These are phyloP conservation scores for Hydra vulgaris DNA, from an alignment of 30 jellyfish, hydroid and myxozoan species.

Conservation along the genomic window DNA sequence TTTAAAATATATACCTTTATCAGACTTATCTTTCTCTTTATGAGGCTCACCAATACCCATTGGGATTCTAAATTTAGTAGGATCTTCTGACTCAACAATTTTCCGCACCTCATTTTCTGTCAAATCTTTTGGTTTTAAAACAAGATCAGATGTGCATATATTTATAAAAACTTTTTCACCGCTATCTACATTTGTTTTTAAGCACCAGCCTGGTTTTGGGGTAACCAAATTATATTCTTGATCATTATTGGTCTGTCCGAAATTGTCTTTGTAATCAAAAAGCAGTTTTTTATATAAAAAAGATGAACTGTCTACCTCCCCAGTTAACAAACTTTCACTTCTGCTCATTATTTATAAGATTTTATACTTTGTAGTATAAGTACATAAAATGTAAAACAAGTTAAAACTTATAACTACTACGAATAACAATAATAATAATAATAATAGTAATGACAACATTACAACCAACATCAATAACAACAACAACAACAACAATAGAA, in stretches of 20 bases:
- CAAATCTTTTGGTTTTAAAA: slow-evolving; percentile 68
- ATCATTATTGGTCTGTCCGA: background rate
- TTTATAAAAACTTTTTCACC: slow-evolving; percentile 70
- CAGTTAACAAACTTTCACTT: slow-evolving; percentile 18
- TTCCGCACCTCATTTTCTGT: slow-evolving; percentile 62
- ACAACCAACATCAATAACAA: too few species aligned
- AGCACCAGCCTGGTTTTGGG: slow-evolving; percentile 86
- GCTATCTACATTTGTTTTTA: slow-evolving; percentile 40
- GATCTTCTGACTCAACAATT: slow-evolving; percentile 60
- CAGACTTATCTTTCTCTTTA: slow-evolving; percentile 60
- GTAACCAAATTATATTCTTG: slow-evolving; percentile 57
- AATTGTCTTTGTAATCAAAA: slow-evolving; percentile 33
- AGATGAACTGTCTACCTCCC: slow-evolving; percentile 69
- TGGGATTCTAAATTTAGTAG: slow-evolving; percentile 81
- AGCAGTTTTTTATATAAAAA: slow-evolving; percentile 43
- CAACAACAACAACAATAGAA: too few species aligned
- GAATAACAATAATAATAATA: too few species aligned
- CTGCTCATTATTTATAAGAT: background rate
- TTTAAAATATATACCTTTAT: background rate
- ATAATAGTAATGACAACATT: too few species aligned
- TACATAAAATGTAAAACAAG: too few species aligned
- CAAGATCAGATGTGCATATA: slow-evolving; percentile 66
- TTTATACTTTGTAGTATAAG: too few species aligned
- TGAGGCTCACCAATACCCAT: slow-evolving; percentile 94
- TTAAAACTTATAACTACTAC: too few species aligned